phyloP scores from a whole-genome alignment of 2,113 vertebrate genomes.

The Lates calcarifer region DNA sequence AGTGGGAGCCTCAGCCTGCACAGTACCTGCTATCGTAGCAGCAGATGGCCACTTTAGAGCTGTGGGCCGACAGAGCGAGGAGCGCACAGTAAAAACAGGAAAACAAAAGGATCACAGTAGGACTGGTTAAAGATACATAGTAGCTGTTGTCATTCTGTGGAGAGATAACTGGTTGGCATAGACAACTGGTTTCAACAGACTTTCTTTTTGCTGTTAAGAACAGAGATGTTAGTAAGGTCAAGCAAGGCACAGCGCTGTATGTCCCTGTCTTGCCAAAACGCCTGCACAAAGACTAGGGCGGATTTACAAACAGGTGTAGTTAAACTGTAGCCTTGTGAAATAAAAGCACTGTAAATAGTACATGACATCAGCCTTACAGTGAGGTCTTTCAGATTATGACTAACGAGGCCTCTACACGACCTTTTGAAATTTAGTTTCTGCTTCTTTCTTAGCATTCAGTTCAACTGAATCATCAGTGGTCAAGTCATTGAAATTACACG shows the following conservation, averaged over 20 bases:
- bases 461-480: constrained; percentile 14
- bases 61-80: constrained; percentile 29
- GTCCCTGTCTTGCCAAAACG: background rate
- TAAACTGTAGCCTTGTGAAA: constrained; percentile 22
- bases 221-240: background rate
- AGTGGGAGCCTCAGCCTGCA: constrained; percentile 11
- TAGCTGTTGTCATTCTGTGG: constrained; percentile 18
- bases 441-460: background rate
- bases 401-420: constrained; percentile 26
- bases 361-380: constrained; percentile 32
- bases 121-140: constrained; percentile 29
- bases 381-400: constrained; percentile 27
- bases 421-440: background rate
- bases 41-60: constrained; percentile 78
- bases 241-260: background rate
- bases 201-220: background rate
- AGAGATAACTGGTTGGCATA: constrained; percentile 31
- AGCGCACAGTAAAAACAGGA: constrained; percentile 30
- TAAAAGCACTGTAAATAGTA: constrained; percentile 48
- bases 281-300: background rate
- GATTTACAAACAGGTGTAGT: constrained; percentile 40
- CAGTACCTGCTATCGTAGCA: constrained; percentile 64
- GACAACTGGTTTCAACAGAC: constrained; percentile 26
- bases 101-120: constrained; percentile 50
- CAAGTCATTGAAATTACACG: background rate